Conservation (phyloP, 2,113 vertebrate species). For the Xenopus laevis region DNA sequence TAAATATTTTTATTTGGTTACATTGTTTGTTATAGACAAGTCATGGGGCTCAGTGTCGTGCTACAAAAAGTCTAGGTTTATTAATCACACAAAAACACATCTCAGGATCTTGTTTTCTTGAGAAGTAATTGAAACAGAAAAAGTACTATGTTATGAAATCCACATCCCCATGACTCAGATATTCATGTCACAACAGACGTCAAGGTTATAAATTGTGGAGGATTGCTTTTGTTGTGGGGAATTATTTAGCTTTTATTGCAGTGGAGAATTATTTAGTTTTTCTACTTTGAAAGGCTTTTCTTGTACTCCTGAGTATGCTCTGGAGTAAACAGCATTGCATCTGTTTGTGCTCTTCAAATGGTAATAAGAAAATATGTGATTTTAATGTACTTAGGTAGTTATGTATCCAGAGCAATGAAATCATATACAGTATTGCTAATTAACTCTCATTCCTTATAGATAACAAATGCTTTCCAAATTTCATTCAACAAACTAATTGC, state of each 20-base stretch:
- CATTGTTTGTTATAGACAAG: slow-evolving; percentile 13
- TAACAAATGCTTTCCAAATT: slow-evolving; percentile 1
- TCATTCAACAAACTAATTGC: slow-evolving; percentile 3
- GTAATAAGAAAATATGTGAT: slow-evolving; percentile 7
- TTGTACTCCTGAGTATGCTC: slow-evolving; percentile 29
- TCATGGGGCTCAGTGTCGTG: background rate
- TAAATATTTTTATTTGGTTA: slow-evolving; percentile 23
- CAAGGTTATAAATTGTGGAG: slow-evolving; percentile 40
- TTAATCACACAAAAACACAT: slow-evolving; percentile 34
- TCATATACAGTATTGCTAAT: background rate
- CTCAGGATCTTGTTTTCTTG: slow-evolving; percentile 37
- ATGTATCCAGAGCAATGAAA: background rate
- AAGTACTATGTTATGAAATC: slow-evolving; percentile 33
- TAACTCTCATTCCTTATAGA: background rate
- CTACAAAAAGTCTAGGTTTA: slow-evolving; percentile 20
- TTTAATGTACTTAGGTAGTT: slow-evolving; percentile 5
- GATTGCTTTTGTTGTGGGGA: slow-evolving; percentile 37
- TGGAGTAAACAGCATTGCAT: slow-evolving; percentile 2
- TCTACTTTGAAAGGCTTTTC: slow-evolving; percentile 32
- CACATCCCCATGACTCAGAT: slow-evolving; percentile 41
- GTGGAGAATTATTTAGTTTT: slow-evolving; percentile 33
- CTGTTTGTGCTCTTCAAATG: background rate
- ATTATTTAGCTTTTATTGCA: slow-evolving; percentile 42
- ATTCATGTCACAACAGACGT: slow-evolving; percentile 32
- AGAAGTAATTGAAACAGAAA: slow-evolving; percentile 34